Evolutionary conservation across 2,797 vertebrate genomes (phyloP).

Genomic region (Rhyacichthys aspro): DNA sequence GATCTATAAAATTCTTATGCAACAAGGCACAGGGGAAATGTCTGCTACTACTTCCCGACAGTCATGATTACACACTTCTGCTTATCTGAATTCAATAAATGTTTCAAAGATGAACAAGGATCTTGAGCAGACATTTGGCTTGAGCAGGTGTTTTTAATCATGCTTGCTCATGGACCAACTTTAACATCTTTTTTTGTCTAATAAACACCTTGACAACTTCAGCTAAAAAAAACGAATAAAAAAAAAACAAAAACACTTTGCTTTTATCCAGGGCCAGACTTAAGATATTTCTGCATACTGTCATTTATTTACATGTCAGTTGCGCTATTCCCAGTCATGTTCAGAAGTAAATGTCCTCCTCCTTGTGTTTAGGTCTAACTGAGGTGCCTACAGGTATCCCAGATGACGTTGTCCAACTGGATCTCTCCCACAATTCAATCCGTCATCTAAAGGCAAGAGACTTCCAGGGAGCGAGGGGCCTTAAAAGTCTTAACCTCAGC

Average conservation of each 20-base stretch:
- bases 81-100: constrained; percentile 24
- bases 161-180: constrained; percentile 3
- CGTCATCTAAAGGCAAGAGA: constrained; percentile 84
- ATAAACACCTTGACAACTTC: constrained; percentile 17
- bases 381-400: constrained; percentile 88
- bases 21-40: constrained; percentile 29
- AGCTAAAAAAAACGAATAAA: no score
- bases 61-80: constrained; percentile 33
- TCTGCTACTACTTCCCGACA: background rate
- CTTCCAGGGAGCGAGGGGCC: constrained; percentile 83
- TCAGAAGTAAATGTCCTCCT: background rate
- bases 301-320: no score
- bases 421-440: constrained; percentile 89
- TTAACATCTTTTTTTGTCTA: constrained; percentile 9
- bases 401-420: constrained; percentile 85
- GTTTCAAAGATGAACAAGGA: constrained; percentile 4
- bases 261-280: no score
- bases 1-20: constrained; percentile 8
- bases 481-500: constrained; percentile 87
- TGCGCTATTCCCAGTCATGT: background rate
- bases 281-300: no score
- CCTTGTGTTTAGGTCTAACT: constrained; percentile 58
- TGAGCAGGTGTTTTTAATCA: constrained; percentile 37
- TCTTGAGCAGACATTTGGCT: constrained; percentile 21
- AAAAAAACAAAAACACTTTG: no score